Base-by-base conservation (phyloP, 2,888 invertebrate genomes). In the Urechis unicinctus region DNA sequence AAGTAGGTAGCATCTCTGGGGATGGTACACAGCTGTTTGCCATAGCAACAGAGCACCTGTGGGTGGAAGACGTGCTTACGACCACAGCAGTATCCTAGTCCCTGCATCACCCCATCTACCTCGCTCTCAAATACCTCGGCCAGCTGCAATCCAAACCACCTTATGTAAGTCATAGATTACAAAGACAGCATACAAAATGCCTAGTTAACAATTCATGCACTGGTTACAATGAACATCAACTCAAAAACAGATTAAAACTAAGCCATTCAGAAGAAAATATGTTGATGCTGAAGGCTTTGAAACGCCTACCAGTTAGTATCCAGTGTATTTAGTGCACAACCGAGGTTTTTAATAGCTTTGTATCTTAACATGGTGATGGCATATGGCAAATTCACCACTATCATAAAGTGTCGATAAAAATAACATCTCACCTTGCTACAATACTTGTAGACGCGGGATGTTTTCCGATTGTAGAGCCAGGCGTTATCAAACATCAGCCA, bases 401-500 rank as follows among this genome's bases (percentile, higher is more conserved):
- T n/a, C n/a, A n/a, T n/a, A n/a, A n/a, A n/a, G n/a, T n/a, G n/a
- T n/a, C n/a, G n/a, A n/a, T n/a, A n/a, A n/a, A n/a, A n/a, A n/a
- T n/a, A n/a, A n/a, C n/a, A 36, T 13, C 56, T 50, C 79, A 97
- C 96, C 88, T 96, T 98, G 64, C 95, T 92, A 81, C 96, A 95
- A 79, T 90, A 95, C 82, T 92, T 88, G 81, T 98, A 98, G 53
- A 99, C 98, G 67, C 91, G 84, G 6, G 97, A 96, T 46, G 95
- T 94, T 81, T 98, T 99, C 60, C 93, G 86, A 80, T 99, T 99
- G 79, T 98, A 99, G 9, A 97, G 83, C 98, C 98, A 99, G 5
- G 98, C 98, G 79, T 99, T 99, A 72, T 98, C 97, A 75, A 99
- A 97, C 98, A 99, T 99, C 64, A 97, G 84, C 95, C 96, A 98